Percentiles rank a stretch among this genome's conserved stretches.
These are phyloP conservation scores for Sinocyclocheilus rhinocerous DNA, from an alignment of 2,113 vertebrate species.

Conservation along the genomic window DNA sequence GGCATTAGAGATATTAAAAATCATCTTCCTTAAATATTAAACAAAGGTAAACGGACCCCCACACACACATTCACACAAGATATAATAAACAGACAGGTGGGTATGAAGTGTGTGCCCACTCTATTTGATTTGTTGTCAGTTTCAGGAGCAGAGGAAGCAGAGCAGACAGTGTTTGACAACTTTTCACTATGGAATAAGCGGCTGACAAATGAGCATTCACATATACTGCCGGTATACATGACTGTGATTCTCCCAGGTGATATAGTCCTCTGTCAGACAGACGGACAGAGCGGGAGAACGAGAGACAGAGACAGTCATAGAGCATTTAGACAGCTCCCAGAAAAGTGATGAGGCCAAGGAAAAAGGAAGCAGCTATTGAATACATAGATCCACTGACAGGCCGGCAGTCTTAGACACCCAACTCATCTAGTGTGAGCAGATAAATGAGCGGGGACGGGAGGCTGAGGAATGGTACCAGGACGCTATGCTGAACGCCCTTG, in stretches of 20 bases:
- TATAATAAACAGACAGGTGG: background rate
- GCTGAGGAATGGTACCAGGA: slow-evolving; percentile 15
- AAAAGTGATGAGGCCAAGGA: slow-evolving; percentile 30
- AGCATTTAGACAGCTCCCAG: slow-evolving; percentile 21
- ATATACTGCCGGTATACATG: slow-evolving; percentile 63
- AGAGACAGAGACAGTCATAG: slow-evolving; percentile 39
- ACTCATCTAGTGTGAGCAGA: slow-evolving; percentile 39
- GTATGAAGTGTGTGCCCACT: slow-evolving; percentile 54
- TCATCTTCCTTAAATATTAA: slow-evolving; percentile 10
- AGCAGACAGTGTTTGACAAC: slow-evolving; percentile 68
- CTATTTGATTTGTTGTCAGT: slow-evolving; percentile 69
- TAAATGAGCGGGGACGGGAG: slow-evolving; percentile 26
- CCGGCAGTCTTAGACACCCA: slow-evolving; percentile 29
- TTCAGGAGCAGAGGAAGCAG: slow-evolving; percentile 70
- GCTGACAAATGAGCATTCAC: slow-evolving; percentile 69
- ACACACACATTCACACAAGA: background rate
- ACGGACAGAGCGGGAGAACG: slow-evolving; percentile 1
- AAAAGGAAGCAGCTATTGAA: slow-evolving; percentile 39
- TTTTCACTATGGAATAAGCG: slow-evolving; percentile 66
- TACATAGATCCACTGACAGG: slow-evolving; percentile 21
- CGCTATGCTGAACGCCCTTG: slow-evolving; percentile 32
- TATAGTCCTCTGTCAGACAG: slow-evolving; percentile 59
- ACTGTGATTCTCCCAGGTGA: slow-evolving; percentile 66
- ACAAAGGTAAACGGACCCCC: background rate
- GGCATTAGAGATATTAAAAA: slow-evolving; percentile 8